These are phyloP conservation scores for Drosophila acutilabella DNA, from an alignment of 2,888 invertebrate genomes.

Conservation along the genomic window DNA sequence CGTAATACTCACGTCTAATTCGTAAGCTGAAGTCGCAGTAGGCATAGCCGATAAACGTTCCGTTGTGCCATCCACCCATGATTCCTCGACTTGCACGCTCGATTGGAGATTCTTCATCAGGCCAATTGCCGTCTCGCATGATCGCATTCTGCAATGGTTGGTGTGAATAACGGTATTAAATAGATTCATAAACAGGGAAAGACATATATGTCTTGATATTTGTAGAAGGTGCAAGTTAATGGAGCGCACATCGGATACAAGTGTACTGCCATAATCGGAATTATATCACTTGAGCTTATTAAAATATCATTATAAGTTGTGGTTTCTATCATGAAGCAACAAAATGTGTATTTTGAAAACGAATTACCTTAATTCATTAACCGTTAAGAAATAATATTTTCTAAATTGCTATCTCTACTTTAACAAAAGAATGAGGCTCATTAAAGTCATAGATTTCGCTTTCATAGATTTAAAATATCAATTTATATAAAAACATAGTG, in stretches of 20 bases:
- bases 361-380: too few relatives aligned
- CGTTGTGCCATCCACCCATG: conserved; percentile 95
- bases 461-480: too few relatives aligned
- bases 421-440: too few relatives aligned
- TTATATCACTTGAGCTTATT: too few relatives aligned
- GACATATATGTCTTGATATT: not conserved
- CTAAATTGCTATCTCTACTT: too few relatives aligned
- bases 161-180: conserved; percentile 30
- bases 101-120: conserved; percentile 95
- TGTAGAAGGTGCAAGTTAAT: conserved; percentile 15
- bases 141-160: conserved; percentile 89
- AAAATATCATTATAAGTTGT: too few relatives aligned
- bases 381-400: too few relatives aligned
- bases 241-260: conserved; percentile 29
- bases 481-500: too few relatives aligned
- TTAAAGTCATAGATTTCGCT: too few relatives aligned
- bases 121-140: conserved; percentile 96
- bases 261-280: conserved; percentile 1
- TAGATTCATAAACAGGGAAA: conserved; percentile 13
- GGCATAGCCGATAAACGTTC: conserved; percentile 91
- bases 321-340: too few relatives aligned
- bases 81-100: conserved; percentile 94
- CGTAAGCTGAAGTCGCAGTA: conserved; percentile 86
- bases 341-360: too few relatives aligned
- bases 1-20: conserved; percentile 85